Evolutionary conservation across 2,113 vertebrate species (phyloP).

Genomic region (Gallinago media): DNA sequence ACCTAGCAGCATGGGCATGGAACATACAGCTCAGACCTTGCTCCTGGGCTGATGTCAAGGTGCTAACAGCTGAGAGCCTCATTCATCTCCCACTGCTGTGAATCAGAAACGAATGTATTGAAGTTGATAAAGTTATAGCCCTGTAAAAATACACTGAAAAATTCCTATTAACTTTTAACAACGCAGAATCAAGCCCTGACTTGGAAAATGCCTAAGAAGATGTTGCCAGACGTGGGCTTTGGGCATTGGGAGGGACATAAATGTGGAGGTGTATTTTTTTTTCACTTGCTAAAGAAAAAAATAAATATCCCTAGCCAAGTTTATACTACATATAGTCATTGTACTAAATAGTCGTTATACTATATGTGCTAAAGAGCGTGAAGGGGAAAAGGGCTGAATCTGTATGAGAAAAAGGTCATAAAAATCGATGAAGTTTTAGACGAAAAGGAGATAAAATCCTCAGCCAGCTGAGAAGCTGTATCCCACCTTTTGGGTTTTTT

Average conservation of each 20-base stretch:
- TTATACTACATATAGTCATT: not conserved
- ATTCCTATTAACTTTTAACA: not conserved
- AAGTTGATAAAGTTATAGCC: constrained; percentile 4
- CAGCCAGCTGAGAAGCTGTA: not conserved
- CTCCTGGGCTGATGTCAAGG: constrained; percentile 23
- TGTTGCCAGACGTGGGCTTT: not conserved
- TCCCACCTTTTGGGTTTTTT: not conserved
- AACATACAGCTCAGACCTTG: not conserved
- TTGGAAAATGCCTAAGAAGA: constrained; percentile 15
- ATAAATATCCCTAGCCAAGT: not conserved
- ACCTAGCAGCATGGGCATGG: constrained; percentile 1
- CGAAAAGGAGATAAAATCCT: not conserved
- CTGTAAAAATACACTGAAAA: not conserved
- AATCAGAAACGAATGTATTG: not conserved
- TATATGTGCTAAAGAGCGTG: not conserved
- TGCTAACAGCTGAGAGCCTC: not conserved
- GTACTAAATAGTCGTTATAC: not conserved
- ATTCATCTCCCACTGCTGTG: not conserved
- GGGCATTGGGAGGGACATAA: not conserved
- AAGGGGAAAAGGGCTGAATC: not conserved
- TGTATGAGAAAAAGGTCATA: not conserved
- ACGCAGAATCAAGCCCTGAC: not conserved
- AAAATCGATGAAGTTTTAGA: not conserved
- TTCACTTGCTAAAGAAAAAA: not conserved
- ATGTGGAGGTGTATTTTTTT: not conserved